Evolutionary conservation across 2,797 vertebrate species (phyloP).

Genomic region (Gymnoscopelus microlampas): DNA sequence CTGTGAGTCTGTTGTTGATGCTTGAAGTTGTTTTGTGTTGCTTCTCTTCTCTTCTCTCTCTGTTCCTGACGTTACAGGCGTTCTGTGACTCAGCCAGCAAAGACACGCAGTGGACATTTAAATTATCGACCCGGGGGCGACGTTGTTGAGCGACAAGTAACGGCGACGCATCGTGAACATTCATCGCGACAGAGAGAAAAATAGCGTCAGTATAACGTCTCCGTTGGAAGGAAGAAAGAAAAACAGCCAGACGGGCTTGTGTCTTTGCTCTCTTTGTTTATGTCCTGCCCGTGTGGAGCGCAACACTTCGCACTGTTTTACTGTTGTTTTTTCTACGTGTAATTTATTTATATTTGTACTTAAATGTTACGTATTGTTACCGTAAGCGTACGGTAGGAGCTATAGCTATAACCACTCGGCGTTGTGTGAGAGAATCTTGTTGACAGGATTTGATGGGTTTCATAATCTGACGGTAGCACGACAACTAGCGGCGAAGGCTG

Average conservation of each 20-base stretch:
- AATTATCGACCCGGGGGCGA: neutral
- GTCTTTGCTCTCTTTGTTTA: constrained; percentile 49
- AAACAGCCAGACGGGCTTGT: constrained; percentile 23
- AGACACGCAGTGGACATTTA: constrained; percentile 39
- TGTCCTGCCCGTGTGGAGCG: constrained; percentile 30
- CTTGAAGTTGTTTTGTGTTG: constrained; percentile 76
- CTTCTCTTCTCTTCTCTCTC: constrained; percentile 11
- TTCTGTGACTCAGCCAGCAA: constrained; percentile 28
- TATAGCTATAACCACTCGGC: constrained; percentile 12
- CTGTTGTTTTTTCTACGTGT: neutral
- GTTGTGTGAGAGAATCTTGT: constrained; percentile 34
- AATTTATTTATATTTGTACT: constrained; percentile 50
- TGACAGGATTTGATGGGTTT: constrained; percentile 50
- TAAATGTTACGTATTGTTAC: neutral
- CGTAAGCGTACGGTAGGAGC: constrained; percentile 34
- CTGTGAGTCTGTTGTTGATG: constrained; percentile 77
- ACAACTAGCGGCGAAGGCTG: neutral
- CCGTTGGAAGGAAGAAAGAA: constrained; percentile 26
- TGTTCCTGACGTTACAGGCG: constrained; percentile 42
- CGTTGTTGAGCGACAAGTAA: constrained; percentile 4
- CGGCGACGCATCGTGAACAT: constrained; percentile 12
- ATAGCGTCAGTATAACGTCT: no score
- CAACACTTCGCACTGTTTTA: neutral
- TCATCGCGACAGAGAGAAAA: no score
- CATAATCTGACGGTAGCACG: constrained; percentile 31